Conservation (phyloP, 2,113 vertebrate species). For the Marcusenius ussheri region DNA sequence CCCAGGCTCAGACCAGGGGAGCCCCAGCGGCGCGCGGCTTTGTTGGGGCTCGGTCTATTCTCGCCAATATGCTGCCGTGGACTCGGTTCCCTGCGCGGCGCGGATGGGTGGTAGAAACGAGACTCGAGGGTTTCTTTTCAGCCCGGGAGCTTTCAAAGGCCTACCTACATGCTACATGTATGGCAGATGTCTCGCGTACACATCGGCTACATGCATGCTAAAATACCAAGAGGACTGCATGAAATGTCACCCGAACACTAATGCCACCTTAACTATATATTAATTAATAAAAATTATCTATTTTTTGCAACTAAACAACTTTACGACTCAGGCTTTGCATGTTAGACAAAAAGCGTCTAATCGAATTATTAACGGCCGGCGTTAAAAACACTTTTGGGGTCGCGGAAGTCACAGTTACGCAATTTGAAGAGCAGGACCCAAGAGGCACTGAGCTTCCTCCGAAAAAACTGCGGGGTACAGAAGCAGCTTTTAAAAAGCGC, state of each 20-base stretch:
- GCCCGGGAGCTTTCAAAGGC: slow-evolving; percentile 25
- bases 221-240: background rate
- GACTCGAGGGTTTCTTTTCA: slow-evolving; percentile 34
- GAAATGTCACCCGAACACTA: background rate
- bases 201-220: background rate
- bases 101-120: slow-evolving; percentile 36
- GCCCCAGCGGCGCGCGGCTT: slow-evolving; percentile 42
- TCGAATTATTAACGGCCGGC: background rate
- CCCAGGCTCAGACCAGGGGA: slow-evolving; percentile 44
- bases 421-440: background rate
- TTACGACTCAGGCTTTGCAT: background rate
- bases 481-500: background rate
- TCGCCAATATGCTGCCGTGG: slow-evolving; percentile 44
- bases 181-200: background rate
- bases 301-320: background rate
- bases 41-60: slow-evolving; percentile 47
- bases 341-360: background rate
- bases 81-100: slow-evolving; percentile 35
- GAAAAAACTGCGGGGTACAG: background rate
- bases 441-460: background rate
- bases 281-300: background rate
- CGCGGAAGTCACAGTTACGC: background rate
- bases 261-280: background rate
- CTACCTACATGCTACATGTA: slow-evolving; percentile 17
- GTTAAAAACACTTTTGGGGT: background rate